Evolutionary conservation across 1,140 invertebrate species (phyloP), one percentile per base, ranked within the genome.

Genomic region (Dreissena polymorpha): DNA sequence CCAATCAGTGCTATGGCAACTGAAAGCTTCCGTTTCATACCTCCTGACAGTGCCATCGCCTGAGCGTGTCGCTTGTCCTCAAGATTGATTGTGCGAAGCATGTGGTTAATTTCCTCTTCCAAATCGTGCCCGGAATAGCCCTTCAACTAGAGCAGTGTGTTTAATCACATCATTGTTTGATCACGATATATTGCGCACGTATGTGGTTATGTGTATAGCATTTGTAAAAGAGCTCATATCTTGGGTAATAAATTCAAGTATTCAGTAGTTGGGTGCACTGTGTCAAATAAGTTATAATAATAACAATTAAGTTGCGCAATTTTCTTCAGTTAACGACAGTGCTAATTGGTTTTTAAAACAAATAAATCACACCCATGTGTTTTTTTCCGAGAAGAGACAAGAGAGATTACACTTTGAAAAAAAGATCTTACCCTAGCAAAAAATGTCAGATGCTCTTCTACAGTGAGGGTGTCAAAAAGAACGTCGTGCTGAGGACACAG

Each of bases 401-500:
- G 39, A 5, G 39, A 39, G 39, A 39, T 39, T 39, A 5, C 39
- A 39, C 39, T 5, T 8, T 39, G 39, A 39, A 39, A 39, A 2
- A 39, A 39, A 39, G 39, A 39, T 39, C 39, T 39, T 39, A 93
- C 90, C 86, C 90, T 95, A 93, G 84, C 95, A 91, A 97, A 98
- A 93, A 98, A 98, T 75, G 96, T 94, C 13, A 99, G 94, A 93
- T 99, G 98, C 93, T 99, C 97, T 49, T 94, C 94, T 0, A 99
- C 97, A 21, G 96, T 98, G 63, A 99, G 93, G 88, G 97, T 96
- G 79, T 97, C 95, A 91, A 99, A 98, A 1, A 99, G 94, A 79
- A 99, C 96, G 92, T 99, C 97, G 91, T 98, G 97, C 92, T 99
- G 98, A 10, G 98, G 98, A 93, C 98, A 99, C 10, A 98, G 93